Conservation (phyloP, 2,797 vertebrate species). For the Adrianichthys oophorus region DNA sequence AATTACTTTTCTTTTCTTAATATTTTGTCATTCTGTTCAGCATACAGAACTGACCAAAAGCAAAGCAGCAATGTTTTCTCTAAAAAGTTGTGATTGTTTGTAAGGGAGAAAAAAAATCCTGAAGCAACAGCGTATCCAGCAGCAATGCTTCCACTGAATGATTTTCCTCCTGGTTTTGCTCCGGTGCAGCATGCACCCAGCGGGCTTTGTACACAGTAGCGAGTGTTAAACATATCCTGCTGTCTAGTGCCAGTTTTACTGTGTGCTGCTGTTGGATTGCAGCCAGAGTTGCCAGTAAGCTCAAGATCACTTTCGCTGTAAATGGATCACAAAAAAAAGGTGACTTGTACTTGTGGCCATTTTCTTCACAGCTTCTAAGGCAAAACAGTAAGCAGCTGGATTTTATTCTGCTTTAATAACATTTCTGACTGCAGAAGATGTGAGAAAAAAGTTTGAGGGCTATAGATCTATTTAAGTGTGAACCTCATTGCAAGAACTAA, state of each 20-base stretch:
- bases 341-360: constrained; percentile 59
- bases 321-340: constrained; percentile 66
- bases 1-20: constrained; percentile 50
- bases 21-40: constrained; percentile 39
- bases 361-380: constrained; percentile 45
- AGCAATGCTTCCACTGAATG: constrained; percentile 62
- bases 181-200: constrained; percentile 52
- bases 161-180: constrained; percentile 61
- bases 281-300: constrained; percentile 62
- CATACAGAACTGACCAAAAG: constrained; percentile 47
- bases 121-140: constrained; percentile 43
- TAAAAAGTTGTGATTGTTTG: constrained; percentile 58
- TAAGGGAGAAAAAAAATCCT: constrained; percentile 28
- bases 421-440: constrained; percentile 85
- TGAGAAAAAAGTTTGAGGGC: constrained; percentile 79
- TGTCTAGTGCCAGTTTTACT: constrained; percentile 66
- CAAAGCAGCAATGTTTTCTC: constrained; percentile 41
- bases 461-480: constrained; percentile 45
- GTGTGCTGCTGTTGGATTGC: constrained; percentile 50
- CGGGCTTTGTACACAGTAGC: constrained; percentile 64
- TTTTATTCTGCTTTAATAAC: constrained; percentile 83
- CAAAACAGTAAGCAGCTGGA: constrained; percentile 76
- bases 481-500: constrained; percentile 30
- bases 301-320: constrained; percentile 60
- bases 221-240: constrained; percentile 66